Percentiles rank a stretch among this genome's conserved stretches.
Conservation (phyloP, 2,113 vertebrate genomes). For the Polypterus bichir region DNA sequence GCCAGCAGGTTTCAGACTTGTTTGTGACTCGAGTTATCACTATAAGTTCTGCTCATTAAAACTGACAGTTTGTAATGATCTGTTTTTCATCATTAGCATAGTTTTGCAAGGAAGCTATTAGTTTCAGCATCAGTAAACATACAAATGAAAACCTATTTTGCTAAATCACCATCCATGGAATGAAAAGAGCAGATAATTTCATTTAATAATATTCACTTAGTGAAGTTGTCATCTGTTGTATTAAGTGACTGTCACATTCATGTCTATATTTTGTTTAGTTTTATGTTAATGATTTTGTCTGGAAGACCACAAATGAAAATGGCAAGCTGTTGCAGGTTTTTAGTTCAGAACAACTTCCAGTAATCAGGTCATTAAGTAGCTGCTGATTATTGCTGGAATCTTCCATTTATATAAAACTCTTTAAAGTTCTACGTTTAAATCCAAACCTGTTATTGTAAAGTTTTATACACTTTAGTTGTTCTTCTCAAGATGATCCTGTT, state of each 20-base stretch:
- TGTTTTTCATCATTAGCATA: background rate
- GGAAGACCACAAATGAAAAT: background rate
- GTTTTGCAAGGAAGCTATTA: background rate
- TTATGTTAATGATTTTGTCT: conserved; percentile 2
- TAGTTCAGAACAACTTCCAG: conserved; percentile 1
- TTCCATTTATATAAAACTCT: no score
- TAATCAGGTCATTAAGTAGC: background rate
- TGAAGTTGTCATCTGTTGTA: background rate
- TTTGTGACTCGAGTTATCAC: no score
- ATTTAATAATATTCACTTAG: background rate
- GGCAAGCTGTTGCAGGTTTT: background rate
- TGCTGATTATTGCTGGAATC: background rate
- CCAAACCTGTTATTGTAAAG: no score
- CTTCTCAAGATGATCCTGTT: no score
- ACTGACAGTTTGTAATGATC: background rate
- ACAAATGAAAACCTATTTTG: background rate
- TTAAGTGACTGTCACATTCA: conserved; percentile 1
- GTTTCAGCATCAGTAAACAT: conserved; percentile 5
- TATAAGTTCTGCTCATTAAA: background rate
- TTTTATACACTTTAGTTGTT: no score
- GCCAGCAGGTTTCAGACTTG: no score
- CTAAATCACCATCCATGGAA: background rate
- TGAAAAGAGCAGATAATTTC: background rate
- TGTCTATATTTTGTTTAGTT: background rate
- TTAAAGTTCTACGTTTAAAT: no score